phyloP scores from a whole-genome alignment of 92 coral and sea anemone species.

The Plumapathes pennacea region DNA sequence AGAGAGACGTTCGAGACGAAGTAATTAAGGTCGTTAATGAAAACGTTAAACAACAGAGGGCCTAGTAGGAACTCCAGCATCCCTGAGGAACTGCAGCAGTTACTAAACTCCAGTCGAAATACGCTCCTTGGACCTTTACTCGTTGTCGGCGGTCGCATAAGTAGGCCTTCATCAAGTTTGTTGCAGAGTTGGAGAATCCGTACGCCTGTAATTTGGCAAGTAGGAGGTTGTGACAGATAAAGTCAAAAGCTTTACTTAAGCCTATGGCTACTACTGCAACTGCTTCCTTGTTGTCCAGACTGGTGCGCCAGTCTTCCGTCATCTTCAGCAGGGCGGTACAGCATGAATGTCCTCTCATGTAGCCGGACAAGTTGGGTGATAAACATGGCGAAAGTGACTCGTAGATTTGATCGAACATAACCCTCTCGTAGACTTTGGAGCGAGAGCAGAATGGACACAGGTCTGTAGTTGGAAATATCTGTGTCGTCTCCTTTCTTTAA shows the following conservation, averaged over 20 bases:
- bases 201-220: no score
- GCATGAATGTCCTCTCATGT: conserved; percentile 28
- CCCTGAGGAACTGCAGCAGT: conserved; percentile 11
- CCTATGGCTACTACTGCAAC: conserved; percentile 16
- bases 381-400: conserved; percentile 1
- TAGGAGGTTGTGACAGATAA: no score
- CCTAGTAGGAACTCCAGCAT: conserved; percentile 18
- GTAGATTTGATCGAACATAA: conserved; percentile 29
- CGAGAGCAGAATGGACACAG: conserved; percentile 20
- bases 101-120: conserved; percentile 12
- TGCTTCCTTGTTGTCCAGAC: conserved; percentile 21
- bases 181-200: background rate
- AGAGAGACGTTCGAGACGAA: conserved; percentile 10
- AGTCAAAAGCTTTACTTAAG: conserved; percentile 19
- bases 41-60: conserved; percentile 15
- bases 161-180: conserved; percentile 5
- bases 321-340: conserved; percentile 31
- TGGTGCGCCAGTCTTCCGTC: conserved; percentile 34
- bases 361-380: conserved; percentile 22
- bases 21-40: conserved; percentile 14
- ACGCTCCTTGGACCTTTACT: conserved; percentile 7
- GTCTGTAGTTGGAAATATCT: conserved; percentile 20
- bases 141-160: conserved; percentile 13
- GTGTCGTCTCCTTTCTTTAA: conserved; percentile 17
- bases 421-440: conserved; percentile 24